Conservation (phyloP, 2,888 invertebrate genomes). For the Eretmocerus hayati region DNA sequence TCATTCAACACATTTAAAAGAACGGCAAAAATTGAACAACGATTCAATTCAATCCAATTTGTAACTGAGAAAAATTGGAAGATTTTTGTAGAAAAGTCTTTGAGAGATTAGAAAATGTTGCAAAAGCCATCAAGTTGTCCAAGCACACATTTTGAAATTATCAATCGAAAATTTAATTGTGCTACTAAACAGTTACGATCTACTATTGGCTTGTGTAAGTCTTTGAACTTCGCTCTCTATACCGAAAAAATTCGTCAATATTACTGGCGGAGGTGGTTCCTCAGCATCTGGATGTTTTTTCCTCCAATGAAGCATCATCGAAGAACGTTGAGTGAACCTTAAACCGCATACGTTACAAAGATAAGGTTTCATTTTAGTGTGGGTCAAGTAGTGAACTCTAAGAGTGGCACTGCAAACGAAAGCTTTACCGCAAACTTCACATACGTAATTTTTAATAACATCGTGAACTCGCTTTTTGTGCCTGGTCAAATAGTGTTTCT, state of each 20-base stretch:
- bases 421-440: slow-evolving; percentile 28
- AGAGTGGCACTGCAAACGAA: slow-evolving; percentile 37
- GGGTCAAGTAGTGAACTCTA: slow-evolving; percentile 30
- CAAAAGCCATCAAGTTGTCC: too few relatives aligned
- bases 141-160: too few relatives aligned
- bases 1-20: too few relatives aligned
- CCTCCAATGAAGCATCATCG: slow-evolving; percentile 28
- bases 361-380: slow-evolving; percentile 33
- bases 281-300: slow-evolving; percentile 25
- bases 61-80: too few relatives aligned
- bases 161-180: too few relatives aligned
- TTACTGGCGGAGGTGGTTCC: slow-evolving; percentile 27
- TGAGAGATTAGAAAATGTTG: too few relatives aligned
- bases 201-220: slow-evolving; percentile 3
- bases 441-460: slow-evolving; percentile 21
- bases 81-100: too few relatives aligned
- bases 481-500: slow-evolving; percentile 17
- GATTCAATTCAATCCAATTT: too few relatives aligned
- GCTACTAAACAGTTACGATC: too few relatives aligned
- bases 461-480: slow-evolving; percentile 26
- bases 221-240: slow-evolving; percentile 7
- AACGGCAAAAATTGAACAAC: too few relatives aligned
- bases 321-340: slow-evolving; percentile 47
- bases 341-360: slow-evolving; percentile 34
- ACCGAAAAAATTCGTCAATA: slow-evolving; percentile 21